Conservation (phyloP, 2,797 vertebrate genomes). For the Argyrosomus regius region DNA sequence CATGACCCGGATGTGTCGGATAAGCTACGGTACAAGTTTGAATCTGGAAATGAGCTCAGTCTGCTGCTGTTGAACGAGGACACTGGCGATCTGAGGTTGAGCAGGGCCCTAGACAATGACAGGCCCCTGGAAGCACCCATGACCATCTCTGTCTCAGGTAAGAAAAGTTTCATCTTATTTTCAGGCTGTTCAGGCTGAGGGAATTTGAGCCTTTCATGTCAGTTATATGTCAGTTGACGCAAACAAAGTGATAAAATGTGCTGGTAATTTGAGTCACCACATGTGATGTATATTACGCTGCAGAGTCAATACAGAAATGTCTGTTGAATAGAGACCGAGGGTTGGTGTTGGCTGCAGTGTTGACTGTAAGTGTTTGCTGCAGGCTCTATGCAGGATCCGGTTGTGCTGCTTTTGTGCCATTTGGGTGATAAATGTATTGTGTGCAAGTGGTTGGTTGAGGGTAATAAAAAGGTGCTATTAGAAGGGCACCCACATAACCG, state of each 20-base stretch:
- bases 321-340: slow-evolving; percentile 3
- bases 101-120: slow-evolving; percentile 94
- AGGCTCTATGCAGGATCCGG: slow-evolving; percentile 78
- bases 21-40: slow-evolving; percentile 92
- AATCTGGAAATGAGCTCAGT: slow-evolving; percentile 94
- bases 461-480: slow-evolving; percentile 63
- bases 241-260: background rate
- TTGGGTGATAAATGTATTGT: slow-evolving; percentile 70
- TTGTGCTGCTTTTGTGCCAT: slow-evolving; percentile 80
- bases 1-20: slow-evolving; percentile 96
- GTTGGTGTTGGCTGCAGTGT: slow-evolving; percentile 48
- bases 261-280: background rate
- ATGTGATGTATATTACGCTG: slow-evolving; percentile 13
- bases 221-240: background rate
- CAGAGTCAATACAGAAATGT: slow-evolving; percentile 20
- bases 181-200: background rate
- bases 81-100: slow-evolving; percentile 94
- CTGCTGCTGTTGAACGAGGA: slow-evolving; percentile 91
- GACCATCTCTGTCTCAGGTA: slow-evolving; percentile 96
- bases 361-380: slow-evolving; percentile 71
- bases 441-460: slow-evolving; percentile 65
- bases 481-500: slow-evolving; percentile 51
- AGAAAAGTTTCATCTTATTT: slow-evolving; percentile 49
- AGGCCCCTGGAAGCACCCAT: slow-evolving; percentile 94
- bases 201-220: fast-evolving